phyloP scores from a whole-genome alignment of 1,140 invertebrate genomes.

The Archivesica marissinica region DNA sequence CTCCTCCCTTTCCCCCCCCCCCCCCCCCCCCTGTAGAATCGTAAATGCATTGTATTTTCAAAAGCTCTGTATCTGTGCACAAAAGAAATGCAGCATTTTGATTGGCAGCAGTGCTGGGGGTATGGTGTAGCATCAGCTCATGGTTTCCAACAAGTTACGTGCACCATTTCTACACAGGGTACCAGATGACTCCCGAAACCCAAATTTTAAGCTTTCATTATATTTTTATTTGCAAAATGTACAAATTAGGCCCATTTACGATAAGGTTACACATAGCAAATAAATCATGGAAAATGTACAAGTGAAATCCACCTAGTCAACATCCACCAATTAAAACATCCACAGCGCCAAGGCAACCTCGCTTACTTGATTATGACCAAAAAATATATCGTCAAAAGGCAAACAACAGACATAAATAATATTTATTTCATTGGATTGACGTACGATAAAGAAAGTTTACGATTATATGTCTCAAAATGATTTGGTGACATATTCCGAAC shows the following conservation, averaged over 20 bases:
- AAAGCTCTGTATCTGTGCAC: background rate
- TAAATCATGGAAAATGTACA: background rate
- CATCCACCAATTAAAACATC: no score
- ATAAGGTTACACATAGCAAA: conserved; percentile 22
- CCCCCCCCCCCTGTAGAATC: no score
- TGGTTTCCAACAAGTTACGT: background rate
- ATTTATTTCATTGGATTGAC: no score
- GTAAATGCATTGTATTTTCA: background rate
- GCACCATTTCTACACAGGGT: background rate
- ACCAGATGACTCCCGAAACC: background rate
- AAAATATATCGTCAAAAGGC: no score
- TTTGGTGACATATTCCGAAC: no score
- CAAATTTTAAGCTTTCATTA: background rate
- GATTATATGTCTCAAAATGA: no score
- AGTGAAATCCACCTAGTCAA: no score
- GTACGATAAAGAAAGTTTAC: no score
- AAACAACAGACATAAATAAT: no score
- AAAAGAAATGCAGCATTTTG: background rate
- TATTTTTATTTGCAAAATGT: conserved; percentile 31
- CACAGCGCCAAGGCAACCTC: no score
- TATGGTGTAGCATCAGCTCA: background rate
- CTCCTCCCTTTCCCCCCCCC: no score
- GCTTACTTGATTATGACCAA: no score
- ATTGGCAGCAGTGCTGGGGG: background rate
- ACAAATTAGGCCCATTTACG: conserved; percentile 41